These are phyloP conservation scores for Eupithecia insigniata DNA, from an alignment of 2,888 invertebrate species.

Conservation along the genomic window DNA sequence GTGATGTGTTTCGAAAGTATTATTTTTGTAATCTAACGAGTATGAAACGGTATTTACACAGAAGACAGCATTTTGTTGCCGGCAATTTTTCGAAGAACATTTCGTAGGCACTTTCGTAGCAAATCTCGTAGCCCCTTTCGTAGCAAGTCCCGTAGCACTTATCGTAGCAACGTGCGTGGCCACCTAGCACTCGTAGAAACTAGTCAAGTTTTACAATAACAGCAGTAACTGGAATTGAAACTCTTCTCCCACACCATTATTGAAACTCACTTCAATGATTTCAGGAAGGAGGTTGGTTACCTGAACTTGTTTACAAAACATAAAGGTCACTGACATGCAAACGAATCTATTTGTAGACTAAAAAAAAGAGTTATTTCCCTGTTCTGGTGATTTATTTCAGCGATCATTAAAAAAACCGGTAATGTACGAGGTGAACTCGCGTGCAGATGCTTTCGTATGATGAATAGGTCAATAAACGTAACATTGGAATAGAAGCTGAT, in stretches of 20 bases:
- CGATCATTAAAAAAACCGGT: background rate
- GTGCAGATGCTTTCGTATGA: background rate
- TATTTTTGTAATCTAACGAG: background rate
- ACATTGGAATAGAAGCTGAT: background rate
- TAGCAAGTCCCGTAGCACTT: background rate
- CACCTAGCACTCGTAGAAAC: conserved; percentile 3
- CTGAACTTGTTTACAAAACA: background rate
- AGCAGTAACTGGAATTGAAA: background rate
- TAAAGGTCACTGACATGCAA: background rate
- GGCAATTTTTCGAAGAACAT: background rate
- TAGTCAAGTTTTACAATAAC: conserved; percentile 11
- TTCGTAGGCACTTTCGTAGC: conserved; percentile 6
- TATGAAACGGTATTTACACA: background rate
- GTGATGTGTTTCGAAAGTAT: background rate
- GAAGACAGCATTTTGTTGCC: background rate
- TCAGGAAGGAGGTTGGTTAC: background rate
- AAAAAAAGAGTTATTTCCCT: background rate
- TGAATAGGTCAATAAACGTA: background rate
- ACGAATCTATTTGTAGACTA: background rate
- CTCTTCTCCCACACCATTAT: background rate
- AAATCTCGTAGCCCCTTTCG: background rate
- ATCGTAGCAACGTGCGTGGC: background rate
- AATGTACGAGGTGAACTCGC: background rate
- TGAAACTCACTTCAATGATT: conserved; percentile 3
- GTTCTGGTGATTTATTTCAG: background rate